phyloP scores from a whole-genome alignment of 2,797 vertebrate species.

The Pachyuromys duprasi region DNA sequence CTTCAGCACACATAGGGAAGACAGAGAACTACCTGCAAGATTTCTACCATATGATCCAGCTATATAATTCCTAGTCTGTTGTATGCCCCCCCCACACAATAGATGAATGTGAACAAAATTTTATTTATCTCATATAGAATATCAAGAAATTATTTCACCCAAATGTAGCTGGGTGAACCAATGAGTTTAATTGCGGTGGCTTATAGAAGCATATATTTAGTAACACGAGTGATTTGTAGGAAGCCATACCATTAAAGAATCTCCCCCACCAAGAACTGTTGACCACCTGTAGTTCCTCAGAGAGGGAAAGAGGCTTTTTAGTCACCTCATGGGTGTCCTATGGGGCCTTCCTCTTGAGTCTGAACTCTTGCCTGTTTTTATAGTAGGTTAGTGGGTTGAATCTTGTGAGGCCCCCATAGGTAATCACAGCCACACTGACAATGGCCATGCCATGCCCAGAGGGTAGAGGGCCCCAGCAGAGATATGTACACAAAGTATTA shows the following conservation, averaged over 20 bases:
- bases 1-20: not conserved
- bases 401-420: not conserved
- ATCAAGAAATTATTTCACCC: not conserved
- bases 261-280: not conserved
- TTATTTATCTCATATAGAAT: not conserved
- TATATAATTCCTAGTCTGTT: not conserved
- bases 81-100: not conserved
- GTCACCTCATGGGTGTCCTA: not conserved
- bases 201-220: no score
- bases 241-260: not conserved
- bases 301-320: not conserved
- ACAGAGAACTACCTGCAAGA: not conserved
- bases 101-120: not conserved
- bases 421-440: not conserved
- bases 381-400: not conserved
- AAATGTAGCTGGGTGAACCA: not conserved
- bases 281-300: not conserved
- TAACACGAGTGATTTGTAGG: not conserved
- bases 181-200: not conserved
- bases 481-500: not conserved
- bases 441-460: not conserved
- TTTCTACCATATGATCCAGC: not conserved
- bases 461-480: not conserved
- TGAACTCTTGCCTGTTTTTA: not conserved
- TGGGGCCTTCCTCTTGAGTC: not conserved